phyloP scores from a whole-genome alignment of 2,113 vertebrate genomes.

The Thryonomys swinderianus region DNA sequence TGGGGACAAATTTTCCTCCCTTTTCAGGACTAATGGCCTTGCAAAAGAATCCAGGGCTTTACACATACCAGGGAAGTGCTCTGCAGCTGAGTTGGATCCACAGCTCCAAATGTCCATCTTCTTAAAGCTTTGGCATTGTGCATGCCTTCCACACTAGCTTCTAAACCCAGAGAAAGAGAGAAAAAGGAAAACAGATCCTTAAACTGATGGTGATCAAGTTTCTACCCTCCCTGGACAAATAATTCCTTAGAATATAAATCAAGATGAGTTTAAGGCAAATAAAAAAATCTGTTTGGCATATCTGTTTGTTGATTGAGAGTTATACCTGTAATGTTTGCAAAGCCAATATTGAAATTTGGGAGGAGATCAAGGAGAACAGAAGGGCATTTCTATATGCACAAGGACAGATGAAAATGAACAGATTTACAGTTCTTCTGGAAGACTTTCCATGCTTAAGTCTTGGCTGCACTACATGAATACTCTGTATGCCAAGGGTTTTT shows the following conservation, averaged over 20 bases:
- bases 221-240: neutral
- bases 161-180: neutral
- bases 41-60: neutral
- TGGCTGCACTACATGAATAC: neutral
- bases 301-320: neutral
- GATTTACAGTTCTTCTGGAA: neutral
- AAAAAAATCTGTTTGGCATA: neutral
- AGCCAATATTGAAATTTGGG: neutral
- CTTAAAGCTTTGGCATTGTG: neutral
- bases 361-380: neutral
- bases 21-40: neutral
- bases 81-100: neutral
- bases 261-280: neutral
- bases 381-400: constrained; percentile 21
- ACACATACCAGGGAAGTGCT: too few species aligned
- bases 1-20: neutral
- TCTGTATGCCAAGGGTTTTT: neutral
- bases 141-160: neutral
- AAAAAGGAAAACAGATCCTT: neutral
- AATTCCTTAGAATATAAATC: constrained; percentile 9
- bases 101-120: neutral
- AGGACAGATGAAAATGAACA: constrained; percentile 41
- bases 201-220: neutral
- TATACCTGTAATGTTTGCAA: neutral
- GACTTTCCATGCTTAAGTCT: neutral